phyloP scores from a whole-genome alignment of 1,140 invertebrate species.

The Chrysomallon squamiferum region DNA sequence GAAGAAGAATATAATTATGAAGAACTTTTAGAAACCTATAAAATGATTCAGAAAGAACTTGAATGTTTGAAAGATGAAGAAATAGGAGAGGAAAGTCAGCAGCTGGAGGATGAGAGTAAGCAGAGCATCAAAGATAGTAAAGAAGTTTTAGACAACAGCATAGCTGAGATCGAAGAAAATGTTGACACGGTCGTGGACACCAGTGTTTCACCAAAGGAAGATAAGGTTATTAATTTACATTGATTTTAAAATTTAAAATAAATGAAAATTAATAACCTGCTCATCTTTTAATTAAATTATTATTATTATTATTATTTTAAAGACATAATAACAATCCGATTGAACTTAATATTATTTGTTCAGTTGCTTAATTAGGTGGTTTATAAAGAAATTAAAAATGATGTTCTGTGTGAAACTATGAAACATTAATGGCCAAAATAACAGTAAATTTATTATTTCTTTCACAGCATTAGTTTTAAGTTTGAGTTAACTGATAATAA shows the following conservation, averaged over 20 bases:
- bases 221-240: neutral
- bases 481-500: too few species aligned
- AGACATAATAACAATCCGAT: too few species aligned
- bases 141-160: neutral
- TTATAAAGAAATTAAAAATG: too few species aligned
- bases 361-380: too few species aligned
- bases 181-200: neutral
- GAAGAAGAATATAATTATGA: constrained; percentile 5
- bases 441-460: too few species aligned
- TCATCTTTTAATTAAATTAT: neutral
- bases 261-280: neutral
- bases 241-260: neutral
- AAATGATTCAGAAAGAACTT: constrained; percentile 12
- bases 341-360: too few species aligned
- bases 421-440: too few species aligned
- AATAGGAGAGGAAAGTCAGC: neutral
- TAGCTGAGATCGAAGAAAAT: neutral
- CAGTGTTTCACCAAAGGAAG: neutral
- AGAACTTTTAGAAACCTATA: constrained; percentile 10
- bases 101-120: neutral
- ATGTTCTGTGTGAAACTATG: too few species aligned
- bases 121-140: neutral
- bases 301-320: neutral
- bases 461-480: too few species aligned
- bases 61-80: constrained; percentile 18